A percentile compares a stretch with the other conserved stretches of the same genome.
phyloP scores from a whole-genome alignment of 2,888 invertebrate species.

The Drosophila villosipedis region DNA sequence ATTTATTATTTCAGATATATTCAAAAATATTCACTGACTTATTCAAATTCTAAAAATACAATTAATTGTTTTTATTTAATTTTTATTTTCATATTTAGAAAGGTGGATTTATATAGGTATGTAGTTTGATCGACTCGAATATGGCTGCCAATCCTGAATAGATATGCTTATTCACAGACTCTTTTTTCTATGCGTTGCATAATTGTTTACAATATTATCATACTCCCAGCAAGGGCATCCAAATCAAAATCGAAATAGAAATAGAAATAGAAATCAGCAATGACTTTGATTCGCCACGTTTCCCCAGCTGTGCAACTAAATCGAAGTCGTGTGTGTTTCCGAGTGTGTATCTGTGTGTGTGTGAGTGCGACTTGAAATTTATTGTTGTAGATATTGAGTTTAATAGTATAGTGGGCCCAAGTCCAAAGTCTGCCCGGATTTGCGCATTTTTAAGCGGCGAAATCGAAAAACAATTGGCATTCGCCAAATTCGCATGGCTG shows the following conservation, averaged over 20 bases:
- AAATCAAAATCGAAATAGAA: constrained; percentile 18
- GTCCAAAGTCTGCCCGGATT: constrained; percentile 52
- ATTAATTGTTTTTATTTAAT: too few species aligned
- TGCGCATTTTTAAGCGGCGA: constrained; percentile 71
- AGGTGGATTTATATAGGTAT: too few species aligned
- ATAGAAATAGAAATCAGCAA: constrained; percentile 46
- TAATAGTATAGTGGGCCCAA: constrained; percentile 68
- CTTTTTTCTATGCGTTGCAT: not conserved
- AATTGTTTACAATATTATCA: not conserved
- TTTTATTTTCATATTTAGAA: too few species aligned
- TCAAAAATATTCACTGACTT: too few species aligned
- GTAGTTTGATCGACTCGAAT: not conserved
- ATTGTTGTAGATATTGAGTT: constrained; percentile 83
- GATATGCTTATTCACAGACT: not conserved
- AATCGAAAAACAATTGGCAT: constrained; percentile 83
- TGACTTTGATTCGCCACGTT: constrained; percentile 74
- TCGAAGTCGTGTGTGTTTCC: constrained; percentile 16
- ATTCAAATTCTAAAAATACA: too few species aligned
- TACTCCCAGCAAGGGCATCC: not conserved
- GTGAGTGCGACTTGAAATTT: constrained; percentile 67
- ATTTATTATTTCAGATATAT: too few species aligned
- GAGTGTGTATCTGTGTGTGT: constrained; percentile 38
- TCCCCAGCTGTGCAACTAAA: constrained; percentile 57
- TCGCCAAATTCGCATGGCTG: constrained; percentile 67
- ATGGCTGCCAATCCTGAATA: not conserved